Evolutionary conservation across 1,140 invertebrate genomes (phyloP).

Genomic region (Asobara japonica): DNA sequence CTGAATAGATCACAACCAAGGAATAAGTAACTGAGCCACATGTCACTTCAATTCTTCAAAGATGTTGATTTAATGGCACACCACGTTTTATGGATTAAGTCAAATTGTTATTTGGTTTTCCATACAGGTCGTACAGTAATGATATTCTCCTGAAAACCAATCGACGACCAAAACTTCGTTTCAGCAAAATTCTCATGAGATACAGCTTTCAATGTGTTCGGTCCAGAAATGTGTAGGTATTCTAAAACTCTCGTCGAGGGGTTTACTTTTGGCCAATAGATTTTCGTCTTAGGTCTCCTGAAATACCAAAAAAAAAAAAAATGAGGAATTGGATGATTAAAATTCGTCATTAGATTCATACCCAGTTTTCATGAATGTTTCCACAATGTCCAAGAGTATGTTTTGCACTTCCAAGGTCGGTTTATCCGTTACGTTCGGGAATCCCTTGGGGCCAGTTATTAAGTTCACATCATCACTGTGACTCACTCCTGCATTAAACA

Average conservation of each 20-base stretch:
- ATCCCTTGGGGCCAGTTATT: neutral
- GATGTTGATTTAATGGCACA: too few relatives aligned
- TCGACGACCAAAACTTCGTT: slow-evolving; percentile 68
- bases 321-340: too few relatives aligned
- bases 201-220: slow-evolving; percentile 61
- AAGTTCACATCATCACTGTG: neutral
- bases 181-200: slow-evolving; percentile 64
- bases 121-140: too few relatives aligned
- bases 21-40: too few relatives aligned
- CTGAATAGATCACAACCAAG: too few relatives aligned
- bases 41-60: too few relatives aligned
- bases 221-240: slow-evolving; percentile 67
- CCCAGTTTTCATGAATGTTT: neutral
- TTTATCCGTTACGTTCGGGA: neutral
- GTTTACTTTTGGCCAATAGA: slow-evolving; percentile 56
- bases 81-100: too few relatives aligned
- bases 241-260: slow-evolving; percentile 54
- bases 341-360: neutral
- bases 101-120: too few relatives aligned
- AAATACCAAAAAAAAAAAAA: slow-evolving; percentile 32
- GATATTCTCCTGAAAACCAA: slow-evolving; percentile 68
- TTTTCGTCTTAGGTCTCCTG: slow-evolving; percentile 53
- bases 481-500: neutral
- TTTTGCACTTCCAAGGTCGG: neutral
- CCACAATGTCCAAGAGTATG: neutral